Evolutionary conservation across 2,888 invertebrate genomes (phyloP).

Genomic region (Ormyrus nitidulus): DNA sequence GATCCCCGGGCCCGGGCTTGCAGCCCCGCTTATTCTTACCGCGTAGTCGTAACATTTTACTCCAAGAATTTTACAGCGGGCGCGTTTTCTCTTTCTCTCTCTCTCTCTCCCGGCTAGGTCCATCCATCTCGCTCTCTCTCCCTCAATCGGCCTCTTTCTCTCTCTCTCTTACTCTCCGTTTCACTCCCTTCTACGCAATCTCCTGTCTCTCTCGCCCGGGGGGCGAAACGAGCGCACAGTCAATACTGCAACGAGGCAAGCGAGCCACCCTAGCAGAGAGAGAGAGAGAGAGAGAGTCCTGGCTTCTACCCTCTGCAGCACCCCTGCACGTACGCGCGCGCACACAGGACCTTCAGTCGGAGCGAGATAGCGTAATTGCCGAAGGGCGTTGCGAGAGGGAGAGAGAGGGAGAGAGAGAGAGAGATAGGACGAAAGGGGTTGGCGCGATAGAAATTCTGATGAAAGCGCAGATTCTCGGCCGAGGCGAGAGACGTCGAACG

Average conservation of each 20-base stretch:
- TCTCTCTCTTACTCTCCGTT: slow-evolving; percentile 26
- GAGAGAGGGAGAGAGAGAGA: slow-evolving; percentile 25
- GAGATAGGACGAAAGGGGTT: slow-evolving; percentile 36
- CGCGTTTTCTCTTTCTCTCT: background rate
- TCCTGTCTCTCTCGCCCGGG: slow-evolving; percentile 14
- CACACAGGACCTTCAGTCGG: no score
- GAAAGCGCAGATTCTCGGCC: slow-evolving; percentile 56
- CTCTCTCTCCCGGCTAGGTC: background rate
- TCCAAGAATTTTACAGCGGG: slow-evolving; percentile 24
- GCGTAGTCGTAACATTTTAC: background rate
- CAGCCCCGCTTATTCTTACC: slow-evolving; percentile 5
- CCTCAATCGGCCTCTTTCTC: slow-evolving; percentile 16
- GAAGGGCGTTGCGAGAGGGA: slow-evolving; percentile 61
- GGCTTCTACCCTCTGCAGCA: slow-evolving; percentile 49
- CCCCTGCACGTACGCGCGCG: slow-evolving; percentile 46
- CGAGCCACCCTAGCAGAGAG: slow-evolving; percentile 23
- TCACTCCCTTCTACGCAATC: slow-evolving; percentile 31
- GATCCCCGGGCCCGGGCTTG: background rate
- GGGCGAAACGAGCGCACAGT: slow-evolving; percentile 62
- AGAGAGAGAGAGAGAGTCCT: no score
- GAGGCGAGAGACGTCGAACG: slow-evolving; percentile 49
- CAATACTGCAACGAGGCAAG: slow-evolving; percentile 67
- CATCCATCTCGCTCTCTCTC: background rate
- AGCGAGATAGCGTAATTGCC: slow-evolving; percentile 61
- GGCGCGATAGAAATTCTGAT: slow-evolving; percentile 56